phyloP scores from a whole-genome alignment of 1,140 invertebrate species.

The Hirudo medicinalis region DNA sequence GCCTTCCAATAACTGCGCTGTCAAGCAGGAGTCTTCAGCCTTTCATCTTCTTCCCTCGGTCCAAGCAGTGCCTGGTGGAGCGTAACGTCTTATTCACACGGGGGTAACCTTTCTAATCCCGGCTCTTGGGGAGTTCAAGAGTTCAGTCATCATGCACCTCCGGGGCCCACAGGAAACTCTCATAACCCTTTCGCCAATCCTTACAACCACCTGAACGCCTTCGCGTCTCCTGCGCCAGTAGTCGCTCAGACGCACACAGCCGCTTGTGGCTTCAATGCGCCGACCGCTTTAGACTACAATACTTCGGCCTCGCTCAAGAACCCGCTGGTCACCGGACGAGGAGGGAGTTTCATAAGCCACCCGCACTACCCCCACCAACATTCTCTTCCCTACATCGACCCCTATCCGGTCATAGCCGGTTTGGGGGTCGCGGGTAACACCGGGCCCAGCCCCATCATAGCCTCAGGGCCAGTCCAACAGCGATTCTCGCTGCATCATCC shows the following conservation, averaged over 20 bases:
- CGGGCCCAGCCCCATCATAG: neutral
- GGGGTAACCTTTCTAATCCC: neutral
- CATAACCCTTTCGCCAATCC: slow-evolving; percentile 4
- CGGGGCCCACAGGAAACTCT: neutral
- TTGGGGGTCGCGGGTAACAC: neutral
- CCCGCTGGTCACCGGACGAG: neutral
- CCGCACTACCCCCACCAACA: slow-evolving; percentile 2
- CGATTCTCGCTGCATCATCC: neutral
- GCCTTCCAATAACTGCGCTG: slow-evolving; percentile 1
- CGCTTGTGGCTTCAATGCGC: neutral
- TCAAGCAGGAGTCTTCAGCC: neutral
- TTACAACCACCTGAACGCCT: slow-evolving; percentile 6
- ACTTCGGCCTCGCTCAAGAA: too few relatives aligned
- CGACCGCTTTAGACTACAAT: neutral
- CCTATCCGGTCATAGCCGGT: neutral
- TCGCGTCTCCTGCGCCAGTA: neutral
- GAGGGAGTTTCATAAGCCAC: neutral
- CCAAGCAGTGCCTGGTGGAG: slow-evolving; percentile 8
- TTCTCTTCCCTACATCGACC: slow-evolving; percentile 5
- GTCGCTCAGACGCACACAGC: slow-evolving; percentile 4
- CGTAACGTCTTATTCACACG: neutral
- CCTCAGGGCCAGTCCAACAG: neutral
- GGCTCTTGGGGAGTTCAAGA: neutral
- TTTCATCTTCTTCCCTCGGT: neutral
- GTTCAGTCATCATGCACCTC: neutral